Conservation (phyloP, 2,888 invertebrate genomes). For the Aplocera efformata region DNA sequence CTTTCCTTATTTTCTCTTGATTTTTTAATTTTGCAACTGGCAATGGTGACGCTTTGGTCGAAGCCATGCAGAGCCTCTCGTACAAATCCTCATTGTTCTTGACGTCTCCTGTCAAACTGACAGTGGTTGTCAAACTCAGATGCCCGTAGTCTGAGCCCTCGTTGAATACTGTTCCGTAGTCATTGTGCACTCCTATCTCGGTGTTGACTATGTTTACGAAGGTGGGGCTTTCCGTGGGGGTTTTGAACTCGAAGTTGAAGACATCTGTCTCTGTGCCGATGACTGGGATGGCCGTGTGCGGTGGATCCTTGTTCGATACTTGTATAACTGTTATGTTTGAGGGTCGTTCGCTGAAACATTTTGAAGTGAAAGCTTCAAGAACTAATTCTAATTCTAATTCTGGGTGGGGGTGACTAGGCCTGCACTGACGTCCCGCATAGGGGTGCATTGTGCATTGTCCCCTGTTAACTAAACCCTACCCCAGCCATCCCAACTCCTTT, state of each 20-base stretch:
- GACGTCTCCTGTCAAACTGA: constrained; percentile 47
- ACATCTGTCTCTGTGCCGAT: constrained; percentile 53
- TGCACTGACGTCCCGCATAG: too few relatives aligned
- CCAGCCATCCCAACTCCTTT: too few relatives aligned
- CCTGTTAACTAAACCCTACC: too few relatives aligned
- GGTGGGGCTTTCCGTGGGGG: constrained; percentile 36
- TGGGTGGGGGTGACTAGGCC: too few relatives aligned
- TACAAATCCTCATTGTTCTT: constrained; percentile 51
- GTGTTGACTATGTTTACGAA: constrained; percentile 70
- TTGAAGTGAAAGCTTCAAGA: too few relatives aligned
- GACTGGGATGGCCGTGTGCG: constrained; percentile 68
- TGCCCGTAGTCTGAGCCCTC: constrained; percentile 64
- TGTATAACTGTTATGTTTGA: constrained; percentile 82
- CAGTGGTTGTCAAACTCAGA: constrained; percentile 65
- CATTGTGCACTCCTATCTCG: constrained; percentile 48
- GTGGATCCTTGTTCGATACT: constrained; percentile 75
- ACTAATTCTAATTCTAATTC: too few relatives aligned
- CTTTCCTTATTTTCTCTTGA: constrained; percentile 55
- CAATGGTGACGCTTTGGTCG: constrained; percentile 51
- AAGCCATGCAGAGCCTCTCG: constrained; percentile 64
- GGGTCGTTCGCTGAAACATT: constrained; percentile 44
- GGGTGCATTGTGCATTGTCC: too few relatives aligned
- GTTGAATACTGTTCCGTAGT: constrained; percentile 60
- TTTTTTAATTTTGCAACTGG: constrained; percentile 47
- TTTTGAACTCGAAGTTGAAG: constrained; percentile 63